These are phyloP conservation scores for Musca vetustissima DNA, from an alignment of 1,140 invertebrate genomes.

Conservation along the genomic window DNA sequence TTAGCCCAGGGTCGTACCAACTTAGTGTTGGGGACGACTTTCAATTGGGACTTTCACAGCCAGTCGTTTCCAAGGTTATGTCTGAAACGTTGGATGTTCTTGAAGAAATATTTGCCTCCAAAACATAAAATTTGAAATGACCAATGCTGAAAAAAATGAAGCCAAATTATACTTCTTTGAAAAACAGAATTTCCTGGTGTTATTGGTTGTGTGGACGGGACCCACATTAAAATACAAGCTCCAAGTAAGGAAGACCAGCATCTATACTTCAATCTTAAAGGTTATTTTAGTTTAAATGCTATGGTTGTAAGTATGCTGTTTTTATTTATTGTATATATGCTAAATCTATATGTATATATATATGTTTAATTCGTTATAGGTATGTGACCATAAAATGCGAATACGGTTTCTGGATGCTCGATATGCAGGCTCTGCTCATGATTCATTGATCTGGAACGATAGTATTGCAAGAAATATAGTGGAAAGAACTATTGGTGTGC, in stretches of 20 bases:
- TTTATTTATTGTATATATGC: too few species aligned
- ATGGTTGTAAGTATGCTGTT: too few species aligned
- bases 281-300: too few species aligned
- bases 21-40: background rate
- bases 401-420: background rate
- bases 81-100: background rate
- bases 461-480: background rate
- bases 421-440: background rate
- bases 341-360: too few species aligned
- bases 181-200: background rate
- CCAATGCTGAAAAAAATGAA: background rate
- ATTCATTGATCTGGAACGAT: background rate
- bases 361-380: background rate
- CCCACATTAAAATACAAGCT: too few species aligned
- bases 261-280: too few species aligned
- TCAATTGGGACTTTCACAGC: background rate
- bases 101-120: background rate
- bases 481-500: too few species aligned
- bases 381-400: background rate
- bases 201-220: too few species aligned
- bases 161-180: background rate
- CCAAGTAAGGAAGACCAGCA: too few species aligned
- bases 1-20: constrained; percentile 10
- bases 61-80: background rate
- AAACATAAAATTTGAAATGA: background rate